Evolutionary conservation across 2,113 vertebrate species (phyloP).

Genomic region (Pteropus alecto): DNA sequence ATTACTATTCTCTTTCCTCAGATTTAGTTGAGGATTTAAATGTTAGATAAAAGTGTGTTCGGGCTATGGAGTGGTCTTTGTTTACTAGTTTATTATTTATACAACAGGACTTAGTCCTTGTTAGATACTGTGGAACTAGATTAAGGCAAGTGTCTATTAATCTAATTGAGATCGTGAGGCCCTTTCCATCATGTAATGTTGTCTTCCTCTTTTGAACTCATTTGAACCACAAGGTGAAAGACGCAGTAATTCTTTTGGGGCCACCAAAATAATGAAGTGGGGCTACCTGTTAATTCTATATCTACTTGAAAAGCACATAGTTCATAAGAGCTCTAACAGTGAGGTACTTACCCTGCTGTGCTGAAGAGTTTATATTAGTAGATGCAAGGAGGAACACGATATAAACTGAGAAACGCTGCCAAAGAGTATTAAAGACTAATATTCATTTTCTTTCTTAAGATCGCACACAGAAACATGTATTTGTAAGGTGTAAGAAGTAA

Average conservation of each 20-base stretch:
- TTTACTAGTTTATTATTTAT: conserved; percentile 56
- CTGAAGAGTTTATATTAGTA: background rate
- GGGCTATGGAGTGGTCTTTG: background rate
- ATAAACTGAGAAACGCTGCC: background rate
- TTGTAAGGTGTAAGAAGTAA: background rate
- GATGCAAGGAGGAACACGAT: background rate
- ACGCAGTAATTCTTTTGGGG: conserved; percentile 46
- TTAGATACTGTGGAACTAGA: background rate
- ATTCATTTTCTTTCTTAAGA: background rate
- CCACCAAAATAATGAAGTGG: conserved; percentile 60
- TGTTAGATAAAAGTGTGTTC: background rate
- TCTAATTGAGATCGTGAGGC: conserved; percentile 60
- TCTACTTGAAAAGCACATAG: conserved; percentile 54
- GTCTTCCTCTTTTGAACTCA: conserved; percentile 62
- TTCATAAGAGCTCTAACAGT: background rate
- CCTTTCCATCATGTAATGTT: conserved; percentile 51
- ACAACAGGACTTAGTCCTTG: background rate
- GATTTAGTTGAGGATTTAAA: background rate
- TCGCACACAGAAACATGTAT: background rate
- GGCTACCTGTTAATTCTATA: conserved; percentile 56
- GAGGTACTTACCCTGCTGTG: background rate
- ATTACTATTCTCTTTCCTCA: background rate
- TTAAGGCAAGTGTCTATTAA: conserved; percentile 66
- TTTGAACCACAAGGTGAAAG: conserved; percentile 66
- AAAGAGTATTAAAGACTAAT: background rate